Base-by-base conservation (phyloP, 2,113 vertebrate species). In the Martes martes region DNA sequence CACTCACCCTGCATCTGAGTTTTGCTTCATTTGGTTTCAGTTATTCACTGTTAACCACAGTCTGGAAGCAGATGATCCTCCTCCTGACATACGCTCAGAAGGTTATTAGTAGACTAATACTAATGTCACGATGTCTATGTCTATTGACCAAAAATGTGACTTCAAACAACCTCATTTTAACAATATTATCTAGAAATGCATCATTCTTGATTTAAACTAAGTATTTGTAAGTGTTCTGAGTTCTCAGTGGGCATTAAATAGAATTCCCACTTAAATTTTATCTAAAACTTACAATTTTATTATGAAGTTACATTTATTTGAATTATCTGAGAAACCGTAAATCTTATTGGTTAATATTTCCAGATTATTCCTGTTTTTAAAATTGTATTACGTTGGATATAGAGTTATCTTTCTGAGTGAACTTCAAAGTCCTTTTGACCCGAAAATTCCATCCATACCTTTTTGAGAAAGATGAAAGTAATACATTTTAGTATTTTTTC, bases 301-400 rank as follows among this genome's bases (percentile, higher is more conserved):
- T 88, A 42, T 88, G 45, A 59, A 87, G 14, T 88, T 76, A 50
- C 6, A 61, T 42, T 55, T 76, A 69, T 24, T 71, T 78, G 33
- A 28, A 88, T 78, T 96, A 81, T 50, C 57, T 92, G 50, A 59
- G 59, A 92, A 57, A 83, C 78, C 28, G 52, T 31, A 69, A 84
- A 50, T 92, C 33, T 67, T 76, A 4, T 76, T 83, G 21, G 9
- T 28, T 83, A 84, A 14, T 88, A 84, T 95, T 95, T 55, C 42
- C 69, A 71, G 69, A 88, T 50, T 33, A 88, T 76, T 67, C 1
- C 39, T 61, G 42, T 67, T 79, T 76, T 84, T 74, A 89, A 91
- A 16, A 42, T 4, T 74, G 21, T 76, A 31, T 76, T 65, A 87
- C 11, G 2, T 69, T 95, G 31, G 36, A 50, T 73, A 59, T 88